Base-by-base conservation (phyloP, 2,888 invertebrate species). In the Gonocerus acuteangulatus region DNA sequence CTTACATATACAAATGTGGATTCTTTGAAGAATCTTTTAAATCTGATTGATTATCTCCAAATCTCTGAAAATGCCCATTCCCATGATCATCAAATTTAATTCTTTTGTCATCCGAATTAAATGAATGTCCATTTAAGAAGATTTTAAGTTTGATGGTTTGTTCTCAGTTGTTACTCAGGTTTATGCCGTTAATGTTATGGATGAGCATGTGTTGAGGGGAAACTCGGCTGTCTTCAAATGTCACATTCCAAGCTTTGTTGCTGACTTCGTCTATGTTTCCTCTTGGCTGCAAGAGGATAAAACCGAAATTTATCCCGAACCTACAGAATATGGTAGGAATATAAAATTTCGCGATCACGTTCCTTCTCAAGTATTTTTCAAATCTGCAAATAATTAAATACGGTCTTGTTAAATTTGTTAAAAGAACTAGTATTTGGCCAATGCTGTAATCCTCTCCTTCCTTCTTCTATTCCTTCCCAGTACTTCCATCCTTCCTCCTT, bases 181-280 rank as follows among this genome's bases (percentile, higher is more conserved):
- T 69, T 93, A 91, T 78, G 86, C 85, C 73, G 87, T 90, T 71
- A 91, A 91, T 81, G 85, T 92, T 72, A 89, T 91, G 89, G 91
- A 91, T 75, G 91, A 92, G 77, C 89, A 91, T 77, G 89, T 92
- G 69, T 81, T 92, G 71, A 84, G 86, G 74, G 91, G 91, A 71
- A 93, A 93, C 78, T 86, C 90, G 70, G 92, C 89, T 71, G 87
- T 92, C 75, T 80, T 92, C 74, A 91, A 92, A 82, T 93, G 92
- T 79, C 89, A 90, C 78, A 90, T 93, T 75, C 91, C 92, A 71
- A 89, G 89, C 78, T 92, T 92, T 79, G 90, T 92, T 69, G 88
- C 89, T 72, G 92, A 93, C 79, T 92, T 88, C 77, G 89, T 92
- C 71, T 80, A 78, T 72, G 88, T 92, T 71, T 82, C 83, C 70